phyloP scores from a whole-genome alignment of 2,888 invertebrate species.

The Melinopterus prodromus region DNA sequence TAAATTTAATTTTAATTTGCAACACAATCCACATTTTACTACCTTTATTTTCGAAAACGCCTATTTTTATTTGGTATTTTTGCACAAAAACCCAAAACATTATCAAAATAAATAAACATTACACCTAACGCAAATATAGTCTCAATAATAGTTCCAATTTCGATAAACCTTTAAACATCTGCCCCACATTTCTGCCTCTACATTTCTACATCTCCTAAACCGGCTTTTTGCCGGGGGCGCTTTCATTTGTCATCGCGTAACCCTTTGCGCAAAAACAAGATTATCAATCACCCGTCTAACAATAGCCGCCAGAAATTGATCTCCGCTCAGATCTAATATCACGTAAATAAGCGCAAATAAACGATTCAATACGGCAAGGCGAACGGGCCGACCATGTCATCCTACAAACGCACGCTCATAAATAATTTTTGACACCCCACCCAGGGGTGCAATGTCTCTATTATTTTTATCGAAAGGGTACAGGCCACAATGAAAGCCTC shows the following conservation, averaged over 20 bases:
- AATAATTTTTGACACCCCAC: slow-evolving; percentile 24
- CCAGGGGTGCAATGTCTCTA: slow-evolving; percentile 8
- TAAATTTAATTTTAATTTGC: too few relatives aligned
- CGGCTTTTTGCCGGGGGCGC: slow-evolving; percentile 17
- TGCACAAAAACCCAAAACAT: too few relatives aligned
- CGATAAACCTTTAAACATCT: background rate
- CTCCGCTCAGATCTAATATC: background rate
- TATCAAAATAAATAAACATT: too few relatives aligned
- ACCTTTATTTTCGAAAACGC: too few relatives aligned
- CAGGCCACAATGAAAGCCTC: slow-evolving; percentile 9
- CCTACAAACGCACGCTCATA: slow-evolving; percentile 11
- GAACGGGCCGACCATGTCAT: background rate
- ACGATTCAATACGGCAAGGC: background rate
- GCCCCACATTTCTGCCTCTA: background rate
- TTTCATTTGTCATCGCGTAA: slow-evolving; percentile 12
- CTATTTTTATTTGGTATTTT: too few relatives aligned
- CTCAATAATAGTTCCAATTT: background rate
- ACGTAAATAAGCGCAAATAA: slow-evolving; percentile 6
- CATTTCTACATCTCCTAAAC: background rate
- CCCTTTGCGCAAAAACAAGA: slow-evolving; percentile 13
- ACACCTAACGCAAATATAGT: background rate
- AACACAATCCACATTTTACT: too few relatives aligned
- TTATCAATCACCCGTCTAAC: slow-evolving; percentile 22
- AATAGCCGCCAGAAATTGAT: slow-evolving; percentile 8
- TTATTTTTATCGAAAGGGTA: slow-evolving; percentile 15